phyloP scores from a whole-genome alignment of 2,797 vertebrate genomes.

The Dromococcyx pavoninus region DNA sequence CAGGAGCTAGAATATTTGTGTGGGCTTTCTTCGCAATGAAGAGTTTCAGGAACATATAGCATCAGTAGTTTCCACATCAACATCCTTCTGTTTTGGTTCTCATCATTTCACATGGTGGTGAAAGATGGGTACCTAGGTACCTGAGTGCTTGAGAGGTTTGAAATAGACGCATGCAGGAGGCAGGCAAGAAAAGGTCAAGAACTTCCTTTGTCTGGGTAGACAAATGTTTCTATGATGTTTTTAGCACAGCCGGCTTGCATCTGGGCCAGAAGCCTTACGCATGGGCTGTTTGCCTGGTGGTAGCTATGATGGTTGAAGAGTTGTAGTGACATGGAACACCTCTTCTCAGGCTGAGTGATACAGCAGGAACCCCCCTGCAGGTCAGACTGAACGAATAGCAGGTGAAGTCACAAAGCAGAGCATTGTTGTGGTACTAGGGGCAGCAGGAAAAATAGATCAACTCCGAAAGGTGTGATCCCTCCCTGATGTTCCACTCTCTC shows the following conservation, averaged over 20 bases:
- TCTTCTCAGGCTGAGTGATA: neutral
- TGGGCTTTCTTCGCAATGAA: neutral
- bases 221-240: neutral
- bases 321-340: accelerated
- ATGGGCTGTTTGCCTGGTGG: neutral
- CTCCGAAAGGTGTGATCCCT: neutral
- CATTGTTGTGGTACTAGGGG: accelerated
- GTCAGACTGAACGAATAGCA: neutral
- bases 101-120: neutral
- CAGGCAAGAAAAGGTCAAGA: neutral
- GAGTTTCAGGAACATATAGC: neutral
- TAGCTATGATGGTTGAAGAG: neutral
- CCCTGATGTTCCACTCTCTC: neutral
- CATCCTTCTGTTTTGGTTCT: neutral
- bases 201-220: neutral
- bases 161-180: neutral
- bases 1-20: neutral
- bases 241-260: neutral
- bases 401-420: neutral
- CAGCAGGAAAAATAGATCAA: neutral
- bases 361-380: neutral
- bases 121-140: neutral
- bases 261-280: neutral
- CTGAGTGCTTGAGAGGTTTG: neutral
- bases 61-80: neutral